Base-by-base conservation (phyloP, 2,888 invertebrate species). In the Julus scanicus region DNA sequence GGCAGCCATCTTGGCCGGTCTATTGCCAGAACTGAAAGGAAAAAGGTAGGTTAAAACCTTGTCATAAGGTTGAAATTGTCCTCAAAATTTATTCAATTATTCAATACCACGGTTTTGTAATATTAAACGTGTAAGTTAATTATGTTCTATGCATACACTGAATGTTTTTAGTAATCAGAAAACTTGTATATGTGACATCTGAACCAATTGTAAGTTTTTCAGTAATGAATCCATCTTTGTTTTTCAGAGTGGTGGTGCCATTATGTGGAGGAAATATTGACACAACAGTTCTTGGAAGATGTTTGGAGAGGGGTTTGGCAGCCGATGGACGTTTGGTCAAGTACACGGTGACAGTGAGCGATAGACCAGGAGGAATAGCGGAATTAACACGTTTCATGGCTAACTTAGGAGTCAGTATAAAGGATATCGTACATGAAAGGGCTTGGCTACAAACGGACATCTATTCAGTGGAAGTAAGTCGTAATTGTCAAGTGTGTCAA, bases 371-470 rank as follows among this genome's bases (percentile, higher is more conserved):
- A 6, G 97, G 96, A 29, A 96, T 97, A 89, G 95, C 96, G 0
- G 97, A 97, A 91, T 93, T 98, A 6, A 96, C 97, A 91, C 94
- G 94, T 91, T 92, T 96, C 80, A 94, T 98, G 88, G 94, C 95
- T 0, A 94, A 94, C 1, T 93, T 96, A 49, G 97, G 97, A 0
- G 97, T 97, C 17, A 96, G 96, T 71, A 97, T 99, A 90, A 99
- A 98, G 92, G 98, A 98, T 91, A 97, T 99, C 89, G 96, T 97
- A 93, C 98, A 99, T 92, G 98, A 99, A 92, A 94, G 98, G 88
- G 98, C 98, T 1, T 98, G 98, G 98, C 94, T 98, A 17, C 95
- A 95, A 89, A 95, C 95, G 1, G 98, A 99, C 92, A 96, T 99
- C 86, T 98, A 97, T 92, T 95, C 95, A 90, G 95, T 95, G 37